Evolutionary conservation across 2,797 vertebrate genomes (phyloP), one percentile per base, ranked within the genome.

Genomic region (Sphenopsis melanotis): DNA sequence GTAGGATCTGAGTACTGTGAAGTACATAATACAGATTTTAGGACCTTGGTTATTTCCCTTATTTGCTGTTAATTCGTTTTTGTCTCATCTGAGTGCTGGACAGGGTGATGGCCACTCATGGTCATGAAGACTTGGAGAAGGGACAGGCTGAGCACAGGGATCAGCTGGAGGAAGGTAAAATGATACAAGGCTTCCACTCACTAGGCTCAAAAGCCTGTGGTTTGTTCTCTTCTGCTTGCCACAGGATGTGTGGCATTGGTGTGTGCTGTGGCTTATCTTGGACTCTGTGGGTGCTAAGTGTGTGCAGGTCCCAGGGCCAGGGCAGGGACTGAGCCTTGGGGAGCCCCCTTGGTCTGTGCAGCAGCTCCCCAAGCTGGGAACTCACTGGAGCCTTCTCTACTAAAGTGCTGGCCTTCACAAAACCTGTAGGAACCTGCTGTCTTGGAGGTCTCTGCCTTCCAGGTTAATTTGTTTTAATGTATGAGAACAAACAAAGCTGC

Each of bases 321-420:
- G 57, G 23, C 10, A 10, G 10, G 49, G n/a, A 15, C 23, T 0
- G 1, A 78, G 41, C 20, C 20, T 8, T 14, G 4, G 41, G 30
- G 27, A 74, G 26, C 11, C 13, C 36, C 34, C 61, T 78, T 89
- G 29, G 12, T 52, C 27, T 60, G 26, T 78, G n/a, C 57, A 83
- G 87, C 61, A 87, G 41, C 32, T 78, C 29, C 29, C 21, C 26
- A 47, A 1, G 60, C 3, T 0, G 2, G n/a, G 63, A 36, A 5
- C 22, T 47, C 18, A 3, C 17, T 77, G 3, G 30, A 59, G 20
- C 34, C 22, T 70, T 42, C 57, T 64, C 27, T 24, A 29, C 52
- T 32, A 12, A 44, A 75, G 53, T 37, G 19, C 41, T 36, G 3
- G 2, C 88, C 44, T 86, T 83, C 52, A 21, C 55, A 55, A 80